These are phyloP conservation scores for Aulostomus chinensis DNA, from an alignment of 2,797 vertebrate species.

Conservation along the genomic window DNA sequence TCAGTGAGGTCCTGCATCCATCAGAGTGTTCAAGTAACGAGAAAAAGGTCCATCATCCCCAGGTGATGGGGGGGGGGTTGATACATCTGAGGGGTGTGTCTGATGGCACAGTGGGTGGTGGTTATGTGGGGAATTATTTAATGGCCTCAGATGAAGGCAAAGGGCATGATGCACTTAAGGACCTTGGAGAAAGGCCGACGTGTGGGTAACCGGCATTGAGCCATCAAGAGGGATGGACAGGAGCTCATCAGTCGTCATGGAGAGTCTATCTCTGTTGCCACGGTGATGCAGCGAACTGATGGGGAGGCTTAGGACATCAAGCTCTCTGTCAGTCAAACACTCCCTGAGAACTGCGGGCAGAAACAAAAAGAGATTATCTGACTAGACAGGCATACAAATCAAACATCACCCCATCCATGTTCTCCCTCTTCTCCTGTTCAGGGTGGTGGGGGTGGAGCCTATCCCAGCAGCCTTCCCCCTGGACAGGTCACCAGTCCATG, in stretches of 20 bases:
- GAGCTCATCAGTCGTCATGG: conserved; percentile 89
- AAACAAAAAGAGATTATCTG: background rate
- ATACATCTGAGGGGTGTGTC: too few species aligned
- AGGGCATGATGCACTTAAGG: background rate
- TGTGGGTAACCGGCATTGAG: conserved; percentile 77
- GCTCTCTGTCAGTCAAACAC: conserved; percentile 70
- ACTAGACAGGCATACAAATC: too few species aligned
- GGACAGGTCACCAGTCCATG: too few species aligned
- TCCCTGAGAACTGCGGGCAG: conserved; percentile 70
- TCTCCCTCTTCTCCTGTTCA: too few species aligned
- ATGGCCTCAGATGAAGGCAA: background rate
- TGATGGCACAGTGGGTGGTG: too few species aligned
- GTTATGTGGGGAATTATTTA: too few species aligned
- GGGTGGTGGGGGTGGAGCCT: too few species aligned
- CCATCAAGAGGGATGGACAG: conserved; percentile 84
- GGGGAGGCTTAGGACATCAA: conserved; percentile 72
- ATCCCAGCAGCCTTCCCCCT: too few species aligned
- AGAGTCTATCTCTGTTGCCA: conserved; percentile 77
- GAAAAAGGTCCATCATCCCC: too few species aligned
- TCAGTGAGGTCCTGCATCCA: background rate
- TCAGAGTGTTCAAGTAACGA: too few species aligned
- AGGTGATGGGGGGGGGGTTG: too few species aligned
- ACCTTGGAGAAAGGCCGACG: conserved; percentile 64
- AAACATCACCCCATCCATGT: too few species aligned
- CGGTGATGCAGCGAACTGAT: conserved; percentile 47